These are phyloP conservation scores for Macrosiphum euphorbiae DNA, from an alignment of 2,888 invertebrate species.

Conservation along the genomic window DNA sequence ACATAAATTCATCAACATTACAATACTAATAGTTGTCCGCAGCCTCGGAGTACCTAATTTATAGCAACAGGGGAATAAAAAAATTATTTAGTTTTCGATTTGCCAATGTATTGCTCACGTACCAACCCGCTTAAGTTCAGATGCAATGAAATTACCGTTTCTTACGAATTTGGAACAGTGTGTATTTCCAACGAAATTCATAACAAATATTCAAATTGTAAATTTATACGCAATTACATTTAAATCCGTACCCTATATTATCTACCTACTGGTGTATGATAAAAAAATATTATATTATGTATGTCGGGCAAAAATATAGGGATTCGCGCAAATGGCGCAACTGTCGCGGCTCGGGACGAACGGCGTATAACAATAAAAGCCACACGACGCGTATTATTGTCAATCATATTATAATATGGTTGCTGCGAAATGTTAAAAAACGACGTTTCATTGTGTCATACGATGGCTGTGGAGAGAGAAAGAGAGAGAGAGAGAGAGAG, in stretches of 20 bases:
- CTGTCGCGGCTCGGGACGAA: neutral
- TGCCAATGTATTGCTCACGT: neutral
- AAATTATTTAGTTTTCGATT: neutral
- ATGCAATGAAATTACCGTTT: neutral
- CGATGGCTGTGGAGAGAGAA: neutral
- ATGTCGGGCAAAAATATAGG: neutral
- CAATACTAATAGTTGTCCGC: too few species aligned
- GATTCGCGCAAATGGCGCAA: neutral
- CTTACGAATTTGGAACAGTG: neutral
- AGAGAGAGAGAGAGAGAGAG: neutral
- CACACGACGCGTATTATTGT: neutral
- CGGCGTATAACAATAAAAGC: neutral
- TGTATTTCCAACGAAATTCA: neutral
- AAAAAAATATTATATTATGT: neutral
- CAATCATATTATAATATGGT: neutral
- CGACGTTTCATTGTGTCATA: neutral
- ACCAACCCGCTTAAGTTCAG: neutral
- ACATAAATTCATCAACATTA: too few species aligned
- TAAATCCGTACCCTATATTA: neutral
- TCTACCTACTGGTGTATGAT: too few species aligned
- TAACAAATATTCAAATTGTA: neutral
- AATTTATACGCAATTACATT: neutral
- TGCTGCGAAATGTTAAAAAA: neutral
- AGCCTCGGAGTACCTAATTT: too few species aligned
- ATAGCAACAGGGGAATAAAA: too few species aligned